These are phyloP conservation scores for Macrostomum lignano DNA, from an alignment of 1,140 invertebrate genomes.

Conservation along the genomic window DNA sequence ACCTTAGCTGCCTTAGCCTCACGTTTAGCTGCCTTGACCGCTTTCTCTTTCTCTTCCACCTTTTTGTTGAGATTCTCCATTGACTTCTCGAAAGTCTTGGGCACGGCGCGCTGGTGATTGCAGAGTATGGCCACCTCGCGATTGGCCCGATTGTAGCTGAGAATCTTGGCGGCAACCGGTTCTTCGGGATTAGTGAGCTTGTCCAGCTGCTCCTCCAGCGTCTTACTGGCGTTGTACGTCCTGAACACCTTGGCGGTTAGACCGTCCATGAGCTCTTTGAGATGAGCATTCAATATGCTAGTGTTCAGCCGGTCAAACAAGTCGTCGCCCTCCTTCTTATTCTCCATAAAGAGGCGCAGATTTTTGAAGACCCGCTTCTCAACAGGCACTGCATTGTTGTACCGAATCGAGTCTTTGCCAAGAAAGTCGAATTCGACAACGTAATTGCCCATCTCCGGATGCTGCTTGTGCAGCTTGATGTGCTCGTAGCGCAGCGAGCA, in stretches of 20 bases:
- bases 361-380: slow-evolving; percentile 97
- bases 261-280: slow-evolving; percentile 87
- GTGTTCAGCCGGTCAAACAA: slow-evolving; percentile 73
- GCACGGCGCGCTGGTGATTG: slow-evolving; percentile 92
- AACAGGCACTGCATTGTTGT: slow-evolving; percentile 82
- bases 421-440: slow-evolving; percentile 96
- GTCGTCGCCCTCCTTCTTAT: slow-evolving; percentile 75
- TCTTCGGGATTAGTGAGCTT: slow-evolving; percentile 47
- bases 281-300: slow-evolving; percentile 73
- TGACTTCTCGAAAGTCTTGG: slow-evolving; percentile 80
- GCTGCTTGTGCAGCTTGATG: slow-evolving; percentile 57
- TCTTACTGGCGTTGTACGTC: slow-evolving; percentile 94
- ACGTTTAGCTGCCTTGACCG: slow-evolving; percentile 41
- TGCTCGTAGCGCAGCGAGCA: slow-evolving; percentile 95
- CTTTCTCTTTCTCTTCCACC: slow-evolving; percentile 13
- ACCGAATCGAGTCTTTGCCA: slow-evolving; percentile 70
- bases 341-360: slow-evolving; percentile 81
- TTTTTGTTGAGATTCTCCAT: slow-evolving; percentile 93
- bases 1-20: slow-evolving; percentile 34
- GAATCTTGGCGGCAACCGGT: slow-evolving; percentile 38
- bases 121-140: slow-evolving; percentile 85
- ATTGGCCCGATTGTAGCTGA: slow-evolving; percentile 91
- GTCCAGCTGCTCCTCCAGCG: slow-evolving; percentile 76
- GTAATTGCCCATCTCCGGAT: slow-evolving; percentile 49
- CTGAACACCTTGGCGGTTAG: slow-evolving; percentile 97